Base-by-base conservation (phyloP, 2,113 vertebrate species). In the Cromileptes altivelis region DNA sequence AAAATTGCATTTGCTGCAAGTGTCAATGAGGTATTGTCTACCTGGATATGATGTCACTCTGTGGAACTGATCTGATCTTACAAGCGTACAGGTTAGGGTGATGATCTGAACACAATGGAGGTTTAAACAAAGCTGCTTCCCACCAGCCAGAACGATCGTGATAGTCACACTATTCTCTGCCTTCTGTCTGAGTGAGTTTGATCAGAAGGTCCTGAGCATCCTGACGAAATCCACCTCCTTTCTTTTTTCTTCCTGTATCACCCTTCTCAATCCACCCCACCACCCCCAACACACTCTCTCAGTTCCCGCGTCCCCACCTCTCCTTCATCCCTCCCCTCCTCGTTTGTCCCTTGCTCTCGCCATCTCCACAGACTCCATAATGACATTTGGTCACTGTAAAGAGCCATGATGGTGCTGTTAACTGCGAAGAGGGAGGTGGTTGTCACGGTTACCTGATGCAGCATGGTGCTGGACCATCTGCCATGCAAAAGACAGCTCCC, bases 401-500 rank as follows among this genome's bases (percentile, higher is more conserved):
- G 79, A 92, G 90, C 84, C 87, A 72, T 84, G 81, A 90, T 89
- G 84, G 88, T 80, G 89, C 89, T 56, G 86, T 88, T 91, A 92
- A 85, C 91, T 81, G 88, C 23, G 45, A 81, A 78, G 76, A 87
- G 86, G 90, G 93, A 94, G 93, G 91, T 71, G 91, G 95, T 94
- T 94, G 94, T 94, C 94, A 94, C 89, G 91, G 87, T 97, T 97
- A 98, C 97, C 97, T 97, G 97, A 95, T 95, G 95, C 18, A 93
- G 94, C 94, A 96, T 96, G 85, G 95, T 94, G 87, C 94, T 92
- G 86, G 96, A 96, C 97, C 97, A 97, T 97, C 97, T 97, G 97
- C 95, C 96, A 85, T 93, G 96, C 86, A 96, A 95, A 93, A 95
- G 91, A 92, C 88, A 92, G 92, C 93, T 92, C 88, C 94, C 93